Evolutionary conservation across 2,113 vertebrate genomes (phyloP).

Genomic region (Rhinogobius similis): DNA sequence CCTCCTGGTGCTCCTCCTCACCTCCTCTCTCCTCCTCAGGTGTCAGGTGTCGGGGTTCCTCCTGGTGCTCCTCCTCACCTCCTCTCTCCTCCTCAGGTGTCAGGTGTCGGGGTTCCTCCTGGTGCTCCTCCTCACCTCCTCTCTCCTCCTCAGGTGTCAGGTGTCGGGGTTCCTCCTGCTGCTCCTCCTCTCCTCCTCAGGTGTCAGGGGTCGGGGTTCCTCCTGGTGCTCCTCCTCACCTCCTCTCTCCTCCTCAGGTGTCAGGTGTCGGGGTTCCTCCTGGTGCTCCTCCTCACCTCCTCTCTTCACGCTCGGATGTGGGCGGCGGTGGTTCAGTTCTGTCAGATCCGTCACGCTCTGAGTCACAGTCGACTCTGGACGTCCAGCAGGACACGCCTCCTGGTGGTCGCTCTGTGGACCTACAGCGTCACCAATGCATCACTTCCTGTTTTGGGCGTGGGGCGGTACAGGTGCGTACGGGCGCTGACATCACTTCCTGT

Average conservation of each 20-base stretch:
- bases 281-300: constrained; percentile 73
- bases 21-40: no score
- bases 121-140: not conserved
- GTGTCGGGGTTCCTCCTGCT: constrained; percentile 69
- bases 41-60: no score
- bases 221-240: not conserved
- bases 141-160: constrained; percentile 49
- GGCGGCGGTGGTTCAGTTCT: constrained; percentile 72
- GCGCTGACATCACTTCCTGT: no score
- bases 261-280: constrained; percentile 70
- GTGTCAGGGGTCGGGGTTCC: not conserved
- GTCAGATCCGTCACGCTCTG: constrained; percentile 75
- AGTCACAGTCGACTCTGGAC: constrained; percentile 71
- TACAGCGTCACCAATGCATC: constrained; percentile 60
- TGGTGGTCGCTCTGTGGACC: constrained; percentile 65
- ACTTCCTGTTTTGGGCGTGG: constrained; percentile 68
- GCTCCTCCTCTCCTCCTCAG: constrained; percentile 60
- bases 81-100: no score
- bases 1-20: no score
- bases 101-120: no score
- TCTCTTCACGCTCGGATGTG: constrained; percentile 75
- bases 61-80: no score
- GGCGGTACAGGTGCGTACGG: not conserved
- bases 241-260: constrained; percentile 23
- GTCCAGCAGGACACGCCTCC: constrained; percentile 34